A percentile compares a stretch with the other conserved stretches of the same genome.
phyloP scores from a whole-genome alignment of 2,113 vertebrate genomes.

The Casuarius casuarius region DNA sequence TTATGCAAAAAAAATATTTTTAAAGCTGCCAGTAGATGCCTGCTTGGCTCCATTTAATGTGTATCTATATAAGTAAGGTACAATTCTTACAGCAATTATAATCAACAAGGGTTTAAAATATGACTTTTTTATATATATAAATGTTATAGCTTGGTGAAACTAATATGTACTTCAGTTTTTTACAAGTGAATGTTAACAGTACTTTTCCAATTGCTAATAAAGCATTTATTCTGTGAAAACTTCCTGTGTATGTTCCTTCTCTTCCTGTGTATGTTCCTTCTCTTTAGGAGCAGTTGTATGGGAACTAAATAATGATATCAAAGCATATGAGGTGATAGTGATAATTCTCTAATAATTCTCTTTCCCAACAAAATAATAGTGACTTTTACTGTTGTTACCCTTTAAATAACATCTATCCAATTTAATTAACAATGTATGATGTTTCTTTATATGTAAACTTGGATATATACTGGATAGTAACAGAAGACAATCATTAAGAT shows the following conservation, averaged over 20 bases:
- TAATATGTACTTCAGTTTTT: neutral
- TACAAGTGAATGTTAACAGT: neutral
- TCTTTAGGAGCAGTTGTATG: neutral
- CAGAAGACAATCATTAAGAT: neutral
- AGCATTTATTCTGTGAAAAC: neutral
- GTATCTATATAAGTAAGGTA: neutral
- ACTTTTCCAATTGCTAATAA: neutral
- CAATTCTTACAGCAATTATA: neutral
- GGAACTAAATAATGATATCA: neutral
- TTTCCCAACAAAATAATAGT: neutral
- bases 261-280: neutral
- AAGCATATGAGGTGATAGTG: neutral
- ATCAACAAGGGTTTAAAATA: neutral
- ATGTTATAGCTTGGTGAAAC: neutral
- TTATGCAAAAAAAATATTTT: neutral
- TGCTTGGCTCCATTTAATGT: neutral
- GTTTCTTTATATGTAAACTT: neutral
- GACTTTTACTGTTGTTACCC: neutral
- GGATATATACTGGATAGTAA: neutral
- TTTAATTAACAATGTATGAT: neutral
- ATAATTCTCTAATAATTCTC: neutral
- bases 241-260: neutral
- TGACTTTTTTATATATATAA: neutral
- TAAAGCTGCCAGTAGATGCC: neutral
- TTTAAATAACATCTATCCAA: neutral